These are phyloP conservation scores for Formica selysi DNA, from an alignment of 1,140 invertebrate species.

Conservation along the genomic window DNA sequence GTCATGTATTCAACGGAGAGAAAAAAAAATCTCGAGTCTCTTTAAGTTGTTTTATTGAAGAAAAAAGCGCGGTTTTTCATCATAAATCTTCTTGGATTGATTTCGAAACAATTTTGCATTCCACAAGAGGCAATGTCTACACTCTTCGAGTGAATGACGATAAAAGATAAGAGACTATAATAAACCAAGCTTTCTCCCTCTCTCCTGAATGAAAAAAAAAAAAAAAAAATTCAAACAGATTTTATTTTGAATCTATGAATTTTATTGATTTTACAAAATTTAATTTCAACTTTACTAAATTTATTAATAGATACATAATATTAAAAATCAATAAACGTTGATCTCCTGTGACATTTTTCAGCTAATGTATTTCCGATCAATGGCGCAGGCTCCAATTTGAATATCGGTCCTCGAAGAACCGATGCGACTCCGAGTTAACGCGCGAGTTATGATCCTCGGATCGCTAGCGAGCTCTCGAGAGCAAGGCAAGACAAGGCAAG, in stretches of 20 bases:
- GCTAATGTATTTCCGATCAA: not conserved
- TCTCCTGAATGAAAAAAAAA: no score
- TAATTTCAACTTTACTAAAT: no score
- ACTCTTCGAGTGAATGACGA: not conserved
- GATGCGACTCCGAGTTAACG: not conserved
- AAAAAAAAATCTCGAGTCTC: not conserved
- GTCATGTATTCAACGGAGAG: not conserved
- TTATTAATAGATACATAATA: not conserved
- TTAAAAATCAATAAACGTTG: not conserved
- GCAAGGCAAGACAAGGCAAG: slow-evolving; percentile 10
- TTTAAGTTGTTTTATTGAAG: not conserved
- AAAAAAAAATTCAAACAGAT: not conserved
- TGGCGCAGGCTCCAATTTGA: not conserved
- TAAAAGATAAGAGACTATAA: not conserved
- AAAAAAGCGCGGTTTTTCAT: not conserved
- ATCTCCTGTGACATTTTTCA: not conserved
- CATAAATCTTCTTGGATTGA: not conserved
- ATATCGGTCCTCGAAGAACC: slow-evolving; percentile 12
- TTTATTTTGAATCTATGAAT: not conserved
- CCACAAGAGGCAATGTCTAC: not conserved
- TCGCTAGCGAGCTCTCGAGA: slow-evolving; percentile 20
- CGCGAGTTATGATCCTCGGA: slow-evolving; percentile 17
- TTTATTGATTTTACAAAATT: not conserved
- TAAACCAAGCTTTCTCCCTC: no score
- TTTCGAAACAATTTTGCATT: not conserved